These are phyloP conservation scores for Drosophila vallismaia DNA, from an alignment of 2,888 invertebrate genomes.

Conservation along the genomic window DNA sequence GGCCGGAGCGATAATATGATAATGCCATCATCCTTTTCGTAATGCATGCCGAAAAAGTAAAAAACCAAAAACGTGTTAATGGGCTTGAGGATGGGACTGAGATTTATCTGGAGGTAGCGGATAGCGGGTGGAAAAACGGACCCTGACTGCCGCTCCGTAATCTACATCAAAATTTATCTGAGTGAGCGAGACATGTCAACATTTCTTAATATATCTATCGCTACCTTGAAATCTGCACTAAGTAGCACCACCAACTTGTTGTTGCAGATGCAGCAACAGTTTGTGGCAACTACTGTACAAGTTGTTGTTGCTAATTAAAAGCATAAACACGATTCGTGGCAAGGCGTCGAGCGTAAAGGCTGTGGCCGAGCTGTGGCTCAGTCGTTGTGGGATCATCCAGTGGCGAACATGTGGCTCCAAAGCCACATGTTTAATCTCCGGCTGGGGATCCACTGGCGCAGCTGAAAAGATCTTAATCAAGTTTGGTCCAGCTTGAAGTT, in stretches of 20 bases:
- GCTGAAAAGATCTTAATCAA: conserved; percentile 73
- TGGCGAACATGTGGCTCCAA: conserved; percentile 35
- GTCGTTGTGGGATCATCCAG: conserved; percentile 36
- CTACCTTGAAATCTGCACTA: conserved; percentile 74
- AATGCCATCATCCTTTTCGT: conserved; percentile 62
- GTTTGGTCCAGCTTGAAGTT: conserved; percentile 26
- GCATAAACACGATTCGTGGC: conserved; percentile 80
- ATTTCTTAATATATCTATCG: conserved; percentile 79
- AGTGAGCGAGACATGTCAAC: conserved; percentile 77
- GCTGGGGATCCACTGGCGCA: conserved; percentile 54
- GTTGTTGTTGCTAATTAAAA: conserved; percentile 81
- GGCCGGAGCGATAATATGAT: conserved; percentile 64
- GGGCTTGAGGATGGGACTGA: conserved; percentile 26
- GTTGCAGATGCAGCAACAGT: conserved; percentile 23
- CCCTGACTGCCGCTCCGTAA: conserved; percentile 55
- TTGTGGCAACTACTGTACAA: conserved; percentile 71
- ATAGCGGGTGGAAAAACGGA: conserved; percentile 27
- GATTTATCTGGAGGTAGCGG: conserved; percentile 48
- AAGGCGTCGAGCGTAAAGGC: conserved; percentile 58
- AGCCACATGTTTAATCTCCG: conserved; percentile 69
- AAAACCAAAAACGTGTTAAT: conserved; percentile 70
- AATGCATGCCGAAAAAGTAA: conserved; percentile 49
- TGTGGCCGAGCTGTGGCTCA: conserved; percentile 45
- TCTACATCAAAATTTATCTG: conserved; percentile 78
- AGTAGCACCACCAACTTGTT: conserved; percentile 70